Conservation (phyloP, 2,888 invertebrate genomes). For the Falcaria lacertinaria region DNA sequence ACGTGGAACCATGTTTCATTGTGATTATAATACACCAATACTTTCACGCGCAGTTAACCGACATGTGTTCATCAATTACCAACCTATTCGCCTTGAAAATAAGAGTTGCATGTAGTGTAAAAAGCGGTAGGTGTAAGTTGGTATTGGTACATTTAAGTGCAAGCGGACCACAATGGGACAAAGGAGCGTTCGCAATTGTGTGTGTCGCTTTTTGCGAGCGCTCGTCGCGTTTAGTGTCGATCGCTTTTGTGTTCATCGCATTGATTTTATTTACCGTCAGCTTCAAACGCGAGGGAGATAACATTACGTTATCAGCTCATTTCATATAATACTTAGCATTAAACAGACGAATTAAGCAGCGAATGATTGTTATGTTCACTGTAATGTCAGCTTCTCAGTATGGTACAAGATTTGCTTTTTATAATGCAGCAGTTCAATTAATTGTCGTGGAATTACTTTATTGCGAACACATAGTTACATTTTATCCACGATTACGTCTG, state of each 20-base stretch:
- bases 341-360: no score
- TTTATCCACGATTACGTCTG: no score
- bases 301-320: no score
- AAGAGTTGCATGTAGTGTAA: conserved; percentile 3
- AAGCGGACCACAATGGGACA: conserved; percentile 34
- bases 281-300: no score
- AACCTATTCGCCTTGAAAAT: conserved; percentile 5
- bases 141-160: conserved; percentile 33
- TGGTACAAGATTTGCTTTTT: no score
- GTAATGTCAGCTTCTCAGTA: no score
- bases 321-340: no score
- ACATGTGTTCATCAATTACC: neutral
- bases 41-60: conserved; percentile 8
- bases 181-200: conserved; percentile 38
- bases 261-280: conserved; percentile 35
- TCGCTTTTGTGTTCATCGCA: conserved; percentile 24
- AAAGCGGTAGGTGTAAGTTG: conserved; percentile 11
- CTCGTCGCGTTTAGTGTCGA: conserved; percentile 25
- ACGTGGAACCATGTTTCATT: conserved; percentile 38
- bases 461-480: no score
- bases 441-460: no score
- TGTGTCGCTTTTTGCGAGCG: conserved; percentile 31
- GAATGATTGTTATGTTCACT: no score
- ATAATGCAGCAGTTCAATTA: no score
- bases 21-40: conserved; percentile 36